A percentile compares a stretch with the other conserved stretches of the same genome.
phyloP scores from a whole-genome alignment of 2,797 vertebrate species.

The Odontamblyopus lacepedii region DNA sequence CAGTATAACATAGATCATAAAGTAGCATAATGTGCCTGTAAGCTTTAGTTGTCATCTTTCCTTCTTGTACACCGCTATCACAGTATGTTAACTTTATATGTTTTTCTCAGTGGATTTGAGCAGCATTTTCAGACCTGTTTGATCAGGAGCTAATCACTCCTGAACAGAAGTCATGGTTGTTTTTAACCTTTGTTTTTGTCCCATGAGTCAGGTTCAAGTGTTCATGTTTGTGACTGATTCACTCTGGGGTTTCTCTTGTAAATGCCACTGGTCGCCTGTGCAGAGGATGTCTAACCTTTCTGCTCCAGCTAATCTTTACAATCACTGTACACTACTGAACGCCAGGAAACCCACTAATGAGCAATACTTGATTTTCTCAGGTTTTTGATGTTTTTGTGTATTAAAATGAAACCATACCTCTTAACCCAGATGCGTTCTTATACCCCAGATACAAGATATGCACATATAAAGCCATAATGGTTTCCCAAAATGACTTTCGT shows the following conservation, averaged over 20 bases:
- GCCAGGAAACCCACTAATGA: conserved; percentile 61
- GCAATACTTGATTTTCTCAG: conserved; percentile 33
- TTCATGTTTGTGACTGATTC: conserved; percentile 48
- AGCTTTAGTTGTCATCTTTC: background rate
- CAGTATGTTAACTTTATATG: conserved; percentile 25
- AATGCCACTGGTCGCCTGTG: conserved; percentile 61
- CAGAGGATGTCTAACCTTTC: conserved; percentile 60
- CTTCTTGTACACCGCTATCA: background rate
- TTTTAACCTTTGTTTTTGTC: conserved; percentile 64
- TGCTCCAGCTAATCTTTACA: conserved; percentile 62
- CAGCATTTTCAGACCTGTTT: background rate
- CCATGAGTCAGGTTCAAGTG: conserved; percentile 38
- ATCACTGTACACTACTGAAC: conserved; percentile 69
- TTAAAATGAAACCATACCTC: conserved; percentile 15
- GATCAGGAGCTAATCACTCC: background rate
- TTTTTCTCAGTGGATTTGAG: background rate
- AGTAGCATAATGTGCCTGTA: background rate
- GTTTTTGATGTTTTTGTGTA: background rate
- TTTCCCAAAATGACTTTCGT: background rate
- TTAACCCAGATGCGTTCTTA: background rate
- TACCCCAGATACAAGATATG: no score
- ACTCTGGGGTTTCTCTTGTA: conserved; percentile 54
- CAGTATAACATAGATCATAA: no score
- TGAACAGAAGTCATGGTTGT: conserved; percentile 7
- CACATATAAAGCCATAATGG: background rate